These are phyloP conservation scores for Abrostola tripartita DNA, from an alignment of 2,888 invertebrate genomes.

Conservation along the genomic window DNA sequence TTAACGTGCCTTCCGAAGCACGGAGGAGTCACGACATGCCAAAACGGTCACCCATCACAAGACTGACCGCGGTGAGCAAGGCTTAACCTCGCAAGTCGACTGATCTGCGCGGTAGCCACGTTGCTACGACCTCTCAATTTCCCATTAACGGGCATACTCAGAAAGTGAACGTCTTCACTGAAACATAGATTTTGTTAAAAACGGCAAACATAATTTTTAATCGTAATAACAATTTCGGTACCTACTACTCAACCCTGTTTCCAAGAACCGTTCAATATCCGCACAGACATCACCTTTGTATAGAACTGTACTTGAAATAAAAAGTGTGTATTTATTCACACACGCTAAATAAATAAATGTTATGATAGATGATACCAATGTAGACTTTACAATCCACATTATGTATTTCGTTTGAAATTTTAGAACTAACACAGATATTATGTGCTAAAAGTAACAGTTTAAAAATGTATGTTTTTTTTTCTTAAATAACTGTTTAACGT, in stretches of 20 bases:
- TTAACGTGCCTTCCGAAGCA: too few species aligned
- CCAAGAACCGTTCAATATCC: constrained; percentile 19
- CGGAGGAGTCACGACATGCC: too few species aligned
- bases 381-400: constrained; percentile 30
- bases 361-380: constrained; percentile 45
- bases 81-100: too few species aligned
- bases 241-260: background rate
- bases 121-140: too few species aligned
- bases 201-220: background rate
- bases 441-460: constrained; percentile 1
- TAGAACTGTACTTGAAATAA: constrained; percentile 26
- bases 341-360: constrained; percentile 52
- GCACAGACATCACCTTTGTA: constrained; percentile 15
- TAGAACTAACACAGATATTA: constrained; percentile 2
- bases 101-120: too few species aligned
- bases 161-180: too few species aligned
- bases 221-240: background rate
- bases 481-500: constrained; percentile 5
- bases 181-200: too few species aligned
- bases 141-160: too few species aligned
- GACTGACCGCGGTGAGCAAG: too few species aligned
- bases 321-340: constrained; percentile 43
- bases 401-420: constrained; percentile 9
- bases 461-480: constrained; percentile 2
- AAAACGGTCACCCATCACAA: too few species aligned